phyloP scores from a whole-genome alignment of 2,888 invertebrate species.

The Idaea straminata region DNA sequence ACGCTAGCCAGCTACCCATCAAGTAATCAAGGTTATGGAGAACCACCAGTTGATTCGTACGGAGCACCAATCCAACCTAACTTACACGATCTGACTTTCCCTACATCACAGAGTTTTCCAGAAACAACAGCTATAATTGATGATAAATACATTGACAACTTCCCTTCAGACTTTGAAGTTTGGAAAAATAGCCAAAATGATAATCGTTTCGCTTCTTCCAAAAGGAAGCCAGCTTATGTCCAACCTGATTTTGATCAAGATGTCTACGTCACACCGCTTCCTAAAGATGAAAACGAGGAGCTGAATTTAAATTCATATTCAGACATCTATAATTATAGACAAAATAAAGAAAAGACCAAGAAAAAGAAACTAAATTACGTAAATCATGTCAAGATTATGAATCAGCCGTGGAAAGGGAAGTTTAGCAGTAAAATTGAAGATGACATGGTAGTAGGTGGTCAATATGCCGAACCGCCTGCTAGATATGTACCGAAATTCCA shows the following conservation, averaged over 20 bases:
- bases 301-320: slow-evolving; percentile 35
- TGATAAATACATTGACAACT: slow-evolving; percentile 24
- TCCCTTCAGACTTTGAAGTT: slow-evolving; percentile 33
- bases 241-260: slow-evolving; percentile 32
- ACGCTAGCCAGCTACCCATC: slow-evolving; percentile 9
- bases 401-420: slow-evolving; percentile 41
- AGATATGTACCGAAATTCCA: slow-evolving; percentile 48
- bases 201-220: slow-evolving; percentile 37
- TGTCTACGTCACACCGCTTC: slow-evolving; percentile 27
- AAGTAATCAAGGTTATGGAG: slow-evolving; percentile 41
- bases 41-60: slow-evolving; percentile 58
- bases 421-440: slow-evolving; percentile 30
- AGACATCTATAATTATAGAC: slow-evolving; percentile 35
- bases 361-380: slow-evolving; percentile 32
- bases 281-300: slow-evolving; percentile 32
- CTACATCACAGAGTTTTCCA: slow-evolving; percentile 31
- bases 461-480: slow-evolving; percentile 69
- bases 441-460: slow-evolving; percentile 60
- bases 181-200: slow-evolving; percentile 38
- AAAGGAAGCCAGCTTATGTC: slow-evolving; percentile 33
- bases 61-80: slow-evolving; percentile 45
- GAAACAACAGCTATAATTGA: slow-evolving; percentile 27
- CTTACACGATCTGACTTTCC: slow-evolving; percentile 30
- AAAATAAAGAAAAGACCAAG: slow-evolving; percentile 8
- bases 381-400: slow-evolving; percentile 34